phyloP scores from a whole-genome alignment of 2,888 invertebrate species.

The Eristalinus sepulchralis region DNA sequence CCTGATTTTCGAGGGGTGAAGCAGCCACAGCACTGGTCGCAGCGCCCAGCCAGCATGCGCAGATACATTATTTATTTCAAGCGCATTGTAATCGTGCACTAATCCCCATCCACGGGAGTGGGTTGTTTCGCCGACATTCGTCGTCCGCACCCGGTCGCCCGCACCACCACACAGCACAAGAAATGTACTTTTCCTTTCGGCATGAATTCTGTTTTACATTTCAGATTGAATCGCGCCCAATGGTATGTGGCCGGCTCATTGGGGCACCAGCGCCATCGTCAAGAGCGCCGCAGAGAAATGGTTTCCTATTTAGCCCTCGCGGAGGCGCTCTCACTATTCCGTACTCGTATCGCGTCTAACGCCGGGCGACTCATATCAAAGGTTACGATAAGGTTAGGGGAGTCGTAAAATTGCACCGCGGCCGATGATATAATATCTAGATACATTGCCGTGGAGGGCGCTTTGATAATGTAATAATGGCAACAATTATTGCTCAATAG shows the following conservation, averaged over 20 bases:
- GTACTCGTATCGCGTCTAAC: not conserved
- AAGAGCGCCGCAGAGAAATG: not conserved
- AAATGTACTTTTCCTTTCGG: slow-evolving; percentile 63
- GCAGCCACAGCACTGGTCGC: no score
- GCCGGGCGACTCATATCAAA: slow-evolving; percentile 40
- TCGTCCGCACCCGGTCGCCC: not conserved
- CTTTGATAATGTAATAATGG: slow-evolving; percentile 32
- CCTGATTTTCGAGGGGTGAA: not conserved
- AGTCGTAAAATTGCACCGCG: slow-evolving; percentile 43
- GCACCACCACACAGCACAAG: not conserved
- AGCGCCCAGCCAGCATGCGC: not conserved
- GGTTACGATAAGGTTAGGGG: slow-evolving; percentile 59
- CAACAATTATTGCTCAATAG: slow-evolving; percentile 50
- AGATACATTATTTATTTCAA: slow-evolving; percentile 58
- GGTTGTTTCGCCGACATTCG: slow-evolving; percentile 20
- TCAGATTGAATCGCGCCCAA: slow-evolving; percentile 47
- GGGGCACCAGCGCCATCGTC: not conserved
- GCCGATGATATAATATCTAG: slow-evolving; percentile 50
- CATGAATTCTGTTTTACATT: slow-evolving; percentile 53
- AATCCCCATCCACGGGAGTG: slow-evolving; percentile 23
- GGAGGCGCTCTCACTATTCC: not conserved
- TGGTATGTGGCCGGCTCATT: not conserved
- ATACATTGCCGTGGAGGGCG: slow-evolving; percentile 8
- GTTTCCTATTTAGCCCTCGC: not conserved
- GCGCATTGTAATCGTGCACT: slow-evolving; percentile 54